Evolutionary conservation across 2,888 invertebrate species (phyloP).

Genomic region (Alsophila aescularia): DNA sequence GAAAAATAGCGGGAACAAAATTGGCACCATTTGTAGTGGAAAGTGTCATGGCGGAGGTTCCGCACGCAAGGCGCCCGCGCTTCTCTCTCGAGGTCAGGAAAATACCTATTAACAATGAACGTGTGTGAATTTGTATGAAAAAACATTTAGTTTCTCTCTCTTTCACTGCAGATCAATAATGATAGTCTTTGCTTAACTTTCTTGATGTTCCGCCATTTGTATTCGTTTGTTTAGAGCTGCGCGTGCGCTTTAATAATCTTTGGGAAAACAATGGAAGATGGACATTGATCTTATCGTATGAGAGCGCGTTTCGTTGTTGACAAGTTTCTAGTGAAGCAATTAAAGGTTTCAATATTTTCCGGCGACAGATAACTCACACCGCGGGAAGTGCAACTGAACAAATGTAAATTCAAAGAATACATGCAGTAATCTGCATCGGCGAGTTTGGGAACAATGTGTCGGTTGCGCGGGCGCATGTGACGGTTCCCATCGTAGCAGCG

Average conservation of each 20-base stretch:
- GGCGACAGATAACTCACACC: slow-evolving; percentile 17
- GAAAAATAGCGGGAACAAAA: slow-evolving; percentile 60
- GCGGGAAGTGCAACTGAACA: slow-evolving; percentile 15
- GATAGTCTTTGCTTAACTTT: slow-evolving; percentile 27
- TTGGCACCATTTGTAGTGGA: slow-evolving; percentile 52
- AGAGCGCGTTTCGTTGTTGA: slow-evolving; percentile 1
- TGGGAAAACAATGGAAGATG: slow-evolving; percentile 5
- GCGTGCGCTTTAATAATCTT: background rate
- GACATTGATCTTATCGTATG: slow-evolving; percentile 2
- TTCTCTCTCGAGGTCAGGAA: slow-evolving; percentile 33
- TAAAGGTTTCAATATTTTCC: slow-evolving; percentile 4
- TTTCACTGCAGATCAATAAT: slow-evolving; percentile 21
- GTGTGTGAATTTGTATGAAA: slow-evolving; percentile 45
- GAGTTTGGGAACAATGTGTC: slow-evolving; percentile 50
- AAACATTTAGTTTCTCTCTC: slow-evolving; percentile 31
- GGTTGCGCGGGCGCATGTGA: slow-evolving; percentile 48
- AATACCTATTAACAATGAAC: slow-evolving; percentile 43
- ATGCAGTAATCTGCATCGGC: slow-evolving; percentile 36
- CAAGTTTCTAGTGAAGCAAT: slow-evolving; percentile 5
- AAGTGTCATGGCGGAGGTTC: slow-evolving; percentile 60
- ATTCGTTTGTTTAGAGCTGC: slow-evolving; percentile 1
- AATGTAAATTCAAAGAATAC: slow-evolving; percentile 21
- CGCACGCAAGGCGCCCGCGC: slow-evolving; percentile 40
- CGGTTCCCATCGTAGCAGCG: slow-evolving; percentile 37
- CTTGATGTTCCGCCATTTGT: slow-evolving; percentile 25